phyloP scores from a whole-genome alignment of 1,140 invertebrate species.

The Streblospio benedicti region DNA sequence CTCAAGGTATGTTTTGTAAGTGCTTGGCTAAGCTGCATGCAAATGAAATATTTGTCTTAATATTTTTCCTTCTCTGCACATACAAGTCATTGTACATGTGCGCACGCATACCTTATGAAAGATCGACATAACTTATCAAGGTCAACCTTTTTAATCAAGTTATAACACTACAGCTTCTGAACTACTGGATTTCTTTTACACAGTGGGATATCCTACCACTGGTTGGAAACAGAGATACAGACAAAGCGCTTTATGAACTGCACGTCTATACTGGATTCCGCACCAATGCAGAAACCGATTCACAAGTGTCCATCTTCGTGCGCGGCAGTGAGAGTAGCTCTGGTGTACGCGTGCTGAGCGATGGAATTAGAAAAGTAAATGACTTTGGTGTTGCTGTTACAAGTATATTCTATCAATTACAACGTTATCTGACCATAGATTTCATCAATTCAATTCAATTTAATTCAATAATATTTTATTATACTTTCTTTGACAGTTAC shows the following conservation, averaged over 20 bases:
- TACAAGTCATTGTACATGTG: no score
- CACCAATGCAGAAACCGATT: not conserved
- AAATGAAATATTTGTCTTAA: not conserved
- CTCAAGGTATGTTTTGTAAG: conserved; percentile 24
- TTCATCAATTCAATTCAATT: no score
- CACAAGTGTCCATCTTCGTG: conserved; percentile 13
- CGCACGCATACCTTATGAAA: no score
- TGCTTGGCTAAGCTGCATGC: not conserved
- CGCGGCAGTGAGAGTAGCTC: conserved; percentile 8
- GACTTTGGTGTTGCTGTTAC: not conserved
- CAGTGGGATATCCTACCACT: conserved; percentile 15
- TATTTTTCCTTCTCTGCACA: no score
- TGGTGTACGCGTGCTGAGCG: conserved; percentile 1
- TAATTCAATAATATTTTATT: not conserved
- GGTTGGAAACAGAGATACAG: conserved; percentile 12
- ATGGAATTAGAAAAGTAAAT: conserved; percentile 18
- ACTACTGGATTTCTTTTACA: no score
- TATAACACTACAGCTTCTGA: no score
- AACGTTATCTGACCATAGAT: no score
- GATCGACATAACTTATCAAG: no score
- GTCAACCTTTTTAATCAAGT: no score
- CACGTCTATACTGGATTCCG: conserved; percentile 14
- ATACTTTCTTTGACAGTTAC: not conserved
- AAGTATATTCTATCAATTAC: not conserved
- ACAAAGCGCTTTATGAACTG: conserved; percentile 17